Conservation (phyloP, 2,797 vertebrate genomes). For the Heteromormyrus szaboi region DNA sequence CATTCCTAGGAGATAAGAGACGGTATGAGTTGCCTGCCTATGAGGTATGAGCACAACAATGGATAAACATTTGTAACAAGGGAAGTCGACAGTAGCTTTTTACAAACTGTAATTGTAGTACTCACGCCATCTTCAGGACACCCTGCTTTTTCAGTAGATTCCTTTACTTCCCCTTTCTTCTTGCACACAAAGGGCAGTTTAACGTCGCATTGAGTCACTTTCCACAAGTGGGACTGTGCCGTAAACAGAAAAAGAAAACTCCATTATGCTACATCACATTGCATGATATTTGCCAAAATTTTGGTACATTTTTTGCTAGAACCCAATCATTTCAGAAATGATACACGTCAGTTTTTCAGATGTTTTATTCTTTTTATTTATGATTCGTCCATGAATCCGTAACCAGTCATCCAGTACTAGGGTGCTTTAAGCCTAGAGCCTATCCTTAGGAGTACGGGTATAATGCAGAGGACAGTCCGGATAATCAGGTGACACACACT, state of each 20-base stretch:
- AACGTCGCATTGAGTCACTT: conserved; percentile 62
- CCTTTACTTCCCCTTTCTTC: conserved; percentile 66
- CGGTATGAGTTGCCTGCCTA: not conserved
- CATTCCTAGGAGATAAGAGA: conserved; percentile 63
- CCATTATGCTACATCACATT: not conserved
- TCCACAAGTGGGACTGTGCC: conserved; percentile 65
- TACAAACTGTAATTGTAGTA: not conserved
- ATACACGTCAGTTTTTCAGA: not conserved
- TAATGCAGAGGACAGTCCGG: not conserved
- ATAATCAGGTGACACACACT: not conserved
- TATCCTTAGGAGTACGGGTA: not conserved
- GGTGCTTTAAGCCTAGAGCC: not conserved
- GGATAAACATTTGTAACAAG: not conserved
- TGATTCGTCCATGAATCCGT: not conserved
- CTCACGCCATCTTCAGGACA: conserved; percentile 72
- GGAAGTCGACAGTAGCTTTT: not conserved
- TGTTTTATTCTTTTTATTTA: not conserved
- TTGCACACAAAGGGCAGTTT: conserved; percentile 76
- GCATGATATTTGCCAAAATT: not conserved
- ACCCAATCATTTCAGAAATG: not conserved
- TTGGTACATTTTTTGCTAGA: not conserved
- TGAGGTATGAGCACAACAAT: not conserved
- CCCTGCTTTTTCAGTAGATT: conserved; percentile 44
- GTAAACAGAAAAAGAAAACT: not conserved
- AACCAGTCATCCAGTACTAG: not conserved